Evolutionary conservation across 2,113 vertebrate species (phyloP), one percentile per base, ranked within the genome.

Genomic region (Gymnarchus niloticus): DNA sequence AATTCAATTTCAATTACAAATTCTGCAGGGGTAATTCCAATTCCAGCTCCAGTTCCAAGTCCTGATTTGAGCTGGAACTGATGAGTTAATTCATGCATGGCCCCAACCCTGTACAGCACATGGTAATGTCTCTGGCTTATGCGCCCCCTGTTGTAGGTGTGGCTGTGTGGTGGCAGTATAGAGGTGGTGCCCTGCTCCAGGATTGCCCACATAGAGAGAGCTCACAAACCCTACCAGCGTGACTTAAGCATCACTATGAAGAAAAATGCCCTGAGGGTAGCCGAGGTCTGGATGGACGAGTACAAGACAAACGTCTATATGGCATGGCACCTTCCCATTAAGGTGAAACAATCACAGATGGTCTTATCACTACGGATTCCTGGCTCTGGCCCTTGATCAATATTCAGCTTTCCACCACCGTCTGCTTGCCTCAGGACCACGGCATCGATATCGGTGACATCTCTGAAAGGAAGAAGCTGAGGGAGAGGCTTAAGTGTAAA

Each of bases 401-500:
- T 44, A 19, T 76, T 76, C 37, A 46, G 37, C 37, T 78, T n/a
- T 8, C 6, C 23, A 41, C 21, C 33, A 8, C 28, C 6, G 1
- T 41, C 2, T 48, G 33, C 46, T 12, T 73, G 17, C 33, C 80
- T 25, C 91, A 98, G 97, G 95, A 96, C 49, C 96, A 97, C 41
- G 96, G 96, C 14, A 96, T 98, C 83, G 97, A 99, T 89, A 96
- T 98, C 0, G 97, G 97, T 0, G 96, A 99, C 83, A 93, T 98
- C 84, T 96, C 96, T 0, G 97, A 98, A 88, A 95, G 97, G 89
- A 97, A 95, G 90, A 94, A 94, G 0, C 86, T 98, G 69, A 93
- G 95, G 86, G 95, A 96, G 90, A 96, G 88, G 84, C 91, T 99
- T 81, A 96, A 97, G 9, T 99, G 97, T 87, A 98, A 97, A 78